phyloP scores from a whole-genome alignment of 2,888 invertebrate species.

The Halocaridina rubra region DNA sequence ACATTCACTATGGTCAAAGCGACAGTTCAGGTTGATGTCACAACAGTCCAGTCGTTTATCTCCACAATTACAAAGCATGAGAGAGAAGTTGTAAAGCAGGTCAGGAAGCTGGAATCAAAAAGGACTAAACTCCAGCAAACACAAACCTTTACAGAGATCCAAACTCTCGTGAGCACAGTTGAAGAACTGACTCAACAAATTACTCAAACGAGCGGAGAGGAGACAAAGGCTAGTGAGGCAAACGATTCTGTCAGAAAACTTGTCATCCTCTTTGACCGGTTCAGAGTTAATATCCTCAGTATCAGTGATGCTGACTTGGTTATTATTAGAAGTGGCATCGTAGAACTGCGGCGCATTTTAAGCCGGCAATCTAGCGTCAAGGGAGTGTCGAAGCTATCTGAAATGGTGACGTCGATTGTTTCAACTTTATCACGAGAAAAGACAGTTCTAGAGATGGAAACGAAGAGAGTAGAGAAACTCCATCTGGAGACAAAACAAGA shows the following conservation, averaged over 20 bases:
- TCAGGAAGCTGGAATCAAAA: no score
- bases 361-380: neutral
- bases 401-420: neutral
- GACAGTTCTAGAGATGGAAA: neutral
- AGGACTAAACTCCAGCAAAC: neutral
- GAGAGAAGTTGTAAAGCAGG: no score
- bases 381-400: neutral
- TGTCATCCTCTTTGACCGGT: neutral
- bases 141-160: neutral
- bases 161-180: neutral
- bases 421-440: neutral
- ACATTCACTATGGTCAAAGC: no score
- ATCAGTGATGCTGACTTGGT: neutral
- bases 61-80: no score
- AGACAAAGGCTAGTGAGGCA: no score
- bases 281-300: neutral
- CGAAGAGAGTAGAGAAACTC: neutral
- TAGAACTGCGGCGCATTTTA: no score
- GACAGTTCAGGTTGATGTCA: no score
- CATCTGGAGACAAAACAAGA: neutral
- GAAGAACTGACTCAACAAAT: neutral
- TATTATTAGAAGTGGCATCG: no score
- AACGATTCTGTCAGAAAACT: no score
- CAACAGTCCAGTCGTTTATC: no score
- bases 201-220: no score